Percentiles rank a stretch among this genome's conserved stretches.
Conservation (phyloP, 37 sponge, comb jelly and placozoan species). For the Halichondria panicea region DNA sequence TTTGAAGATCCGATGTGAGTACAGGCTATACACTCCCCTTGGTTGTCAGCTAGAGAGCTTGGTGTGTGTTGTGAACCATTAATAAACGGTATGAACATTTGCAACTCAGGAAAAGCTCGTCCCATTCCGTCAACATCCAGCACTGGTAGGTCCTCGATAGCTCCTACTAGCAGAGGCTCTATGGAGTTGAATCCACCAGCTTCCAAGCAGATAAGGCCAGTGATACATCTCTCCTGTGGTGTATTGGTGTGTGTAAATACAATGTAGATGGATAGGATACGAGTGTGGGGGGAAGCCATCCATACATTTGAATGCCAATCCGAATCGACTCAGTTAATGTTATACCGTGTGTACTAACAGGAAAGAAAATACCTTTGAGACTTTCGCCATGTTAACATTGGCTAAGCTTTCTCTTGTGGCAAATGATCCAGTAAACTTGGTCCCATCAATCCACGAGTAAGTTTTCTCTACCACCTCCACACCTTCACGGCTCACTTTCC, state of each 20-base stretch:
- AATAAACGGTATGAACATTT: constrained; percentile 84
- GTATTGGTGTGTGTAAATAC: background rate
- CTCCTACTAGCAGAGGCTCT: constrained; percentile 76
- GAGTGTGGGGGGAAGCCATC: no score
- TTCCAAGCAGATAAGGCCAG: constrained; percentile 60
- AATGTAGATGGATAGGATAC: no score
- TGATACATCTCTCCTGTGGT: constrained; percentile 42
- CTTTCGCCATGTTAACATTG: no score
- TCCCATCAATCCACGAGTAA: constrained; percentile 5
- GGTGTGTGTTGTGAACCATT: constrained; percentile 58
- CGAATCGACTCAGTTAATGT: background rate
- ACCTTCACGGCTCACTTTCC: constrained; percentile 18
- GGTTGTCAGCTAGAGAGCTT: constrained; percentile 50
- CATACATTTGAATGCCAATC: no score
- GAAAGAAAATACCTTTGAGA: no score
- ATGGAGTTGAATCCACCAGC: constrained; percentile 79
- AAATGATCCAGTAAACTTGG: background rate
- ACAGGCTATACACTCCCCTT: constrained; percentile 52
- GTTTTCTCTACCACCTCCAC: constrained; percentile 21
- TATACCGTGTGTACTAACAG: background rate
- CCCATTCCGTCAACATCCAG: constrained; percentile 93
- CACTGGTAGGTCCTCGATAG: constrained; percentile 62
- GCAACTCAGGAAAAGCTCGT: constrained; percentile 87
- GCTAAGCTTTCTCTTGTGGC: no score
- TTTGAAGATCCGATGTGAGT: constrained; percentile 28